A percentile compares a stretch with the other conserved stretches of the same genome.
phyloP scores from a whole-genome alignment of 2,797 vertebrate species.

The Lacerta bilineata region DNA sequence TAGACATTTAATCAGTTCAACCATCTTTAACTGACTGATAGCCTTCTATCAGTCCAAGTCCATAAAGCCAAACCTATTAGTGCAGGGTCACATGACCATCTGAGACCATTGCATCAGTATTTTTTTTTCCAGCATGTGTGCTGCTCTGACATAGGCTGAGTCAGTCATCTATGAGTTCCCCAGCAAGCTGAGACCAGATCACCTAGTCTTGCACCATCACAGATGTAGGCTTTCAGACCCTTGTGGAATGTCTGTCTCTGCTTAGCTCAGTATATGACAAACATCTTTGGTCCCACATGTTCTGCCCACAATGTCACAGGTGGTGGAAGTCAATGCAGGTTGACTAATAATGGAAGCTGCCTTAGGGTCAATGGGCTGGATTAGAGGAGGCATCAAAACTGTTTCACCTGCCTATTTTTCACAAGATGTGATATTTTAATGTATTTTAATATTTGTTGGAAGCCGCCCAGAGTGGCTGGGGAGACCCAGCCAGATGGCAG shows the following conservation, averaged over 20 bases:
- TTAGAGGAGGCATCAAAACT: background rate
- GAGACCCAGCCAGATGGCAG: too few species aligned
- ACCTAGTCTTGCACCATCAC: background rate
- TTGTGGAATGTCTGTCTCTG: background rate
- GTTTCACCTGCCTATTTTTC: background rate
- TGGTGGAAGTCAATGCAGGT: background rate
- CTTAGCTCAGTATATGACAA: background rate
- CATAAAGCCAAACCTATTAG: background rate
- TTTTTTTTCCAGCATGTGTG: too few species aligned
- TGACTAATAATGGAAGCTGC: background rate
- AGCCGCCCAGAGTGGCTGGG: too few species aligned
- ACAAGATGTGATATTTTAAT: background rate
- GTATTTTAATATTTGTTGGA: too few species aligned
- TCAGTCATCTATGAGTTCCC: background rate
- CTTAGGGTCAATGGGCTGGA: background rate
- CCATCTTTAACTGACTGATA: background rate
- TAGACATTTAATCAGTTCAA: too few species aligned
- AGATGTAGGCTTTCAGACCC: background rate
- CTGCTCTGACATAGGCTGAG: background rate
- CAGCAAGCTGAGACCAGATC: background rate
- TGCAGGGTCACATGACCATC: background rate
- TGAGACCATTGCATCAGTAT: background rate
- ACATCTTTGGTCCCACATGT: background rate
- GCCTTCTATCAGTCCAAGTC: background rate
- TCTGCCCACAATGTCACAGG: background rate